Conservation (phyloP, 2,113 vertebrate species). For the Triplophysa tibetana region DNA sequence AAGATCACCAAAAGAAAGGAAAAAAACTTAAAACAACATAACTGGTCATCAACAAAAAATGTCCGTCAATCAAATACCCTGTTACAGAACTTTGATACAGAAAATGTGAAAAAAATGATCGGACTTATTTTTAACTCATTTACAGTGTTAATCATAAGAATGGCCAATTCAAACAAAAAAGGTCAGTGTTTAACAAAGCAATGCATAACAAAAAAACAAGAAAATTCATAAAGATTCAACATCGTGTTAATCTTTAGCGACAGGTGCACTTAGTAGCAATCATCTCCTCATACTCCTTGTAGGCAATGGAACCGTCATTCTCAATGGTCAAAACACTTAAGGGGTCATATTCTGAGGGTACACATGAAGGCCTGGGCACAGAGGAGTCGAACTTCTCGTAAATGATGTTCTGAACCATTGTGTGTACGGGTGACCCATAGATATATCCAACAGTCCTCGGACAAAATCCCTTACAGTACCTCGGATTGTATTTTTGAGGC, state of each 20-base stretch:
- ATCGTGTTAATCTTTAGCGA: constrained; percentile 69
- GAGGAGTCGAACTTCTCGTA: constrained; percentile 86
- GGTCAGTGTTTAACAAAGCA: constrained; percentile 46
- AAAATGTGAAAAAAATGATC: constrained; percentile 34
- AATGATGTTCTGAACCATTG: constrained; percentile 93
- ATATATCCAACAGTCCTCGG: constrained; percentile 81
- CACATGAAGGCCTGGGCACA: constrained; percentile 84
- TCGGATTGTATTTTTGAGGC: constrained; percentile 89
- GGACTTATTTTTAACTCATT: constrained; percentile 36
- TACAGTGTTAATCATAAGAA: constrained; percentile 23
- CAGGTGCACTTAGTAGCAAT: constrained; percentile 92
- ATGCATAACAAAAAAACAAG: not conserved
- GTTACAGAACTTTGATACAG: constrained; percentile 39
- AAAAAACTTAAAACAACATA: constrained; percentile 64
- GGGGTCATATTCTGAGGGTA: constrained; percentile 88
- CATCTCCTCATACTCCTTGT: constrained; percentile 95
- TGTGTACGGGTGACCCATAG: constrained; percentile 89
- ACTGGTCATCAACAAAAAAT: constrained; percentile 48
- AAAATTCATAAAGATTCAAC: constrained; percentile 28
- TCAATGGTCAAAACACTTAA: constrained; percentile 89
- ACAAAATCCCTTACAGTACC: constrained; percentile 90
- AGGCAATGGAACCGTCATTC: constrained; percentile 86
- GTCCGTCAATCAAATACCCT: constrained; percentile 54
- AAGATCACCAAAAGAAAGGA: constrained; percentile 67
- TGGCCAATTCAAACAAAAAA: constrained; percentile 31